Conservation (phyloP, 2,888 invertebrate genomes). For the Napeogenes sylphis region DNA sequence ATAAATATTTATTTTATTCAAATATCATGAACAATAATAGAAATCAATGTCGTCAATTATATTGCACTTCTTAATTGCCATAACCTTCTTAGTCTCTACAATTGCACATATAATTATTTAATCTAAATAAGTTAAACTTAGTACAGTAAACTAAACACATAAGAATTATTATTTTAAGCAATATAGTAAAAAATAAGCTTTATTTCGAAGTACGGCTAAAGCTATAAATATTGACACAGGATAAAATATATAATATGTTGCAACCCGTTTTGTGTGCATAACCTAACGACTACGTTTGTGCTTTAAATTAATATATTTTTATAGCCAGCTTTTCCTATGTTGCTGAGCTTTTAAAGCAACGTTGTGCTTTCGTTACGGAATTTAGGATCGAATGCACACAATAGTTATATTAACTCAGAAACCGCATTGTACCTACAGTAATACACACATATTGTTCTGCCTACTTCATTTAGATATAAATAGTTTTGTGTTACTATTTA, state of each 20-base stretch:
- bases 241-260: constrained; percentile 20
- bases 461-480: not conserved
- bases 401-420: not conserved
- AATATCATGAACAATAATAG: not conserved
- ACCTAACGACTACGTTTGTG: constrained; percentile 16
- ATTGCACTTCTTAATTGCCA: not conserved
- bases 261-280: constrained; percentile 14
- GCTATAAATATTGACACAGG: constrained; percentile 9
- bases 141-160: not conserved
- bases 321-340: constrained; percentile 19
- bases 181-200: constrained; percentile 10
- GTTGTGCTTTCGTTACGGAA: constrained; percentile 6
- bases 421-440: constrained; percentile 8
- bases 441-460: not conserved
- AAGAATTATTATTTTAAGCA: constrained; percentile 8
- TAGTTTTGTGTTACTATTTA: no score
- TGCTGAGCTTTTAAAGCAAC: constrained; percentile 9
- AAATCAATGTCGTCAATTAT: constrained; percentile 2
- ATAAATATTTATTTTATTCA: not conserved
- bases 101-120: no score
- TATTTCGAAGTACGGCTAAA: constrained; percentile 12
- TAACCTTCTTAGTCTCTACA: no score
- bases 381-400: constrained; percentile 9
- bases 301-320: constrained; percentile 19
- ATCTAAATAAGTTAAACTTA: not conserved